Base-by-base conservation (phyloP, 2,888 invertebrate genomes). In the Stenotaenia linearis region DNA sequence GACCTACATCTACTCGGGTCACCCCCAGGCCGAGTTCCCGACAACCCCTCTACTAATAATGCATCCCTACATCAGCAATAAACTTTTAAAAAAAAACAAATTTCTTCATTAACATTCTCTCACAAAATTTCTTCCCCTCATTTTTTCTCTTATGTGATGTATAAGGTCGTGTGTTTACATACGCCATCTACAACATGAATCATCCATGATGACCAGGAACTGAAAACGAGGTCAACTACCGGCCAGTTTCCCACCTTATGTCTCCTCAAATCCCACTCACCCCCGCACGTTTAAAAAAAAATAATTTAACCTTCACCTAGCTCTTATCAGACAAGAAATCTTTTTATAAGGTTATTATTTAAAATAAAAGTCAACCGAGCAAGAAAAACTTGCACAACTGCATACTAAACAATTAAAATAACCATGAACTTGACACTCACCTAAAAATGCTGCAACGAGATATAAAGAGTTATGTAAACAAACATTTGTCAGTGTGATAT, bases 191-290 rank as follows among this genome's bases (percentile, higher is more conserved):
- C 23, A 7, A 25, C 69, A 69, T 69, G 69, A 69, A 69, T 69
- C 69, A 69, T 69, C 69, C 69, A 69, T 69, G 69, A 69, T 69
- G 69, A 69, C 69, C 69, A 69, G 69, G 69, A 69, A 69, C 69
- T 69, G 69, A 69, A 69, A 69, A 69, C 28, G 69, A 69, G 69
- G 69, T 69, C 69, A 69, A 69, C 69, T 28, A 69, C 69, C 69
- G 69, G 69, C 69, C 69, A 69, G 69, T 69, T 69, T 28, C 69
- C 69, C 69, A 69, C 69, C 69, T 45, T 12, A 9, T 12, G 18
- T 45, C 45, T 45, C 45, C 45, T 69, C 28, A 69, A 69, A 69
- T 69, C 69, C 28, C 28, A 28, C 25, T 28, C 69, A 69, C 69
- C 69, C 69, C 69, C 69, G 69, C 69, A 69, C 10, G 6, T 15